Percentiles rank a stretch among this genome's conserved stretches.
These are phyloP conservation scores for Trematomus loennbergii DNA, from an alignment of 2,113 vertebrate species.

Conservation along the genomic window DNA sequence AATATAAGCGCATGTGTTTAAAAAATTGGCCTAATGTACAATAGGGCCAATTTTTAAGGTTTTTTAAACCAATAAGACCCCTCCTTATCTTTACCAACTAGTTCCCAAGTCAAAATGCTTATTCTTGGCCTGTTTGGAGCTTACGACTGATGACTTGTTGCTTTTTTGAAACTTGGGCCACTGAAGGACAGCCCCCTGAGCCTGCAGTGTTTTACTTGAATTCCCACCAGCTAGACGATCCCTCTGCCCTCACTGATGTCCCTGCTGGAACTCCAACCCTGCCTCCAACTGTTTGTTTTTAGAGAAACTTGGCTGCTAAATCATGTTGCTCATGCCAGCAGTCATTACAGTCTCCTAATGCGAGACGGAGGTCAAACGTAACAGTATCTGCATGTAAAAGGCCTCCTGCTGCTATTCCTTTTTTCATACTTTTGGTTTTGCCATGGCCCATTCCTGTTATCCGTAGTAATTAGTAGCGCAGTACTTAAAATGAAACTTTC, in stretches of 20 bases:
- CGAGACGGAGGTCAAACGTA: constrained; percentile 14
- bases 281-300: constrained; percentile 22
- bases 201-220: constrained; percentile 2
- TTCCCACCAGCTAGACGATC: neutral
- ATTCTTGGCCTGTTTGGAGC: neutral
- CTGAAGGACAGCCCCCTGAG: neutral
- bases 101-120: neutral
- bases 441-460: constrained; percentile 19
- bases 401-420: constrained; percentile 24
- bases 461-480: constrained; percentile 19
- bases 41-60: no score
- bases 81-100: neutral
- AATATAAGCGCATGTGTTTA: no score
- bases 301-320: constrained; percentile 18
- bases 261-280: neutral
- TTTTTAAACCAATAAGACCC: neutral
- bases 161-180: neutral
- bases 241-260: neutral
- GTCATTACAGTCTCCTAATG: constrained; percentile 1
- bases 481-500: constrained; percentile 26
- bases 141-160: neutral
- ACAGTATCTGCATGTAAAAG: constrained; percentile 13
- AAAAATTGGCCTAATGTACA: no score
- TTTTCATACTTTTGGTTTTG: constrained; percentile 10
- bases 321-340: constrained; percentile 10